Evolutionary conservation across 2,888 invertebrate species (phyloP), one percentile per base, ranked within the genome.

Genomic region (Spisula solida): DNA sequence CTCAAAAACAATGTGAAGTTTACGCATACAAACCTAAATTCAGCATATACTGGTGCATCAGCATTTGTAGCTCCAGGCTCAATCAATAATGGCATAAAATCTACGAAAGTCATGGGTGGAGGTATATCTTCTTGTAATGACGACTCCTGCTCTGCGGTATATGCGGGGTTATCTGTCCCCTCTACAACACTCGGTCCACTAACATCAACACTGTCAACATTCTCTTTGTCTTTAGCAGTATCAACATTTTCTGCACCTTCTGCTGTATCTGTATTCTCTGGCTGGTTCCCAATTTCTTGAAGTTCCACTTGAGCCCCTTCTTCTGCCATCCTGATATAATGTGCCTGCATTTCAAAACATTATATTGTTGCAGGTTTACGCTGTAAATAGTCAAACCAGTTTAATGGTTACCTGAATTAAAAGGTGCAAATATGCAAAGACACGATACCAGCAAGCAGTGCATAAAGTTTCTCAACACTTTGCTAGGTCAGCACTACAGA

Each of bases 51-150:
- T 12, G 94, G 94, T 8, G 91, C 87, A 41, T 91, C 88, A 34
- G 89, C 91, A 78, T 85, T 87, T 8, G 90, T 89, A 8, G 88
- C 82, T 14, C 90, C 87, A 16, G 85, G 75, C n/a, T 93, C 93
- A 0, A 93, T 47, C 70, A 93, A 88, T 34, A 88, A 78, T 8
- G 94, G 94, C 66, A 93, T 85, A 70, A 94, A 94, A 83, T 94
- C 94, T 34, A 93, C 93, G 86, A 90, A 93, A 14, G 94, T 94
- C 87, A 94, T 84, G 16, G 93, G 94, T 34, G 93, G 93, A 14
- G 87, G 83, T 8, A 83, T 20, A 75, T 83, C 75, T 20, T 83
- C 83, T 29, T 29, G 29, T 31, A 75, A 16, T 34, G 34, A 31
- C 16, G 56, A 29, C 18, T 70, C 66, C n/a, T 86, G 79, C 20